A percentile compares a stretch with the other conserved stretches of the same genome.
Conservation (phyloP, 2,113 vertebrate species). For the Asarcornis scutulata region DNA sequence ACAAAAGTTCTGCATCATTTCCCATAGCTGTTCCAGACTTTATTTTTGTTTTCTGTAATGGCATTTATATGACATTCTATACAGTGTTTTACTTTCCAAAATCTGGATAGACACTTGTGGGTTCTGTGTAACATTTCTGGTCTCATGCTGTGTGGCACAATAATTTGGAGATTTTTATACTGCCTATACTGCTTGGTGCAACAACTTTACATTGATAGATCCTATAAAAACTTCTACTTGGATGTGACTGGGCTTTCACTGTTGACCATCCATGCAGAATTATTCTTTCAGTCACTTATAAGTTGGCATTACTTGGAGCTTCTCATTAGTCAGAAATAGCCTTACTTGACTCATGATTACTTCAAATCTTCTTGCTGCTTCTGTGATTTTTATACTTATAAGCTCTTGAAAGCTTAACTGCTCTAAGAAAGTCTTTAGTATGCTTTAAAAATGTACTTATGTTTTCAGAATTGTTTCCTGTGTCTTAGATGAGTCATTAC, state of each 20-base stretch:
- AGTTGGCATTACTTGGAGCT: not conserved
- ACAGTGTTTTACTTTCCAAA: slow-evolving; percentile 16
- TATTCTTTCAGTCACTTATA: not conserved
- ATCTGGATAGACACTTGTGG: not conserved
- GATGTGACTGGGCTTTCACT: not conserved
- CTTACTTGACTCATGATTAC: slow-evolving; percentile 7
- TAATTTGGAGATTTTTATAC: not conserved
- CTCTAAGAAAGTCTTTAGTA: not conserved
- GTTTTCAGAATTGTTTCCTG: not conserved
- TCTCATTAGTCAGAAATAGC: slow-evolving; percentile 17
- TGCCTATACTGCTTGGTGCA: not conserved
- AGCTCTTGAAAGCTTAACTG: slow-evolving; percentile 32
- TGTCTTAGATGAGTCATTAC: slow-evolving; percentile 34
- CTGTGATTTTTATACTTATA: slow-evolving; percentile 17
- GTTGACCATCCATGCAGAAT: slow-evolving; percentile 1
- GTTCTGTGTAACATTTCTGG: slow-evolving; percentile 37
- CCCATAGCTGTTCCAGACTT: slow-evolving; percentile 9
- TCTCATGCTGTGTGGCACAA: slow-evolving; percentile 10
- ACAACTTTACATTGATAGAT: not conserved
- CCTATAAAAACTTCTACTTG: not conserved
- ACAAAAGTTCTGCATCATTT: not conserved
- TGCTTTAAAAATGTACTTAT: not conserved
- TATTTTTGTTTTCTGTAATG: slow-evolving; percentile 23
- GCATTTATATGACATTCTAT: slow-evolving; percentile 33
- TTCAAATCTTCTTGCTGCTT: not conserved